Percentiles rank a stretch among this genome's conserved stretches.
Conservation (phyloP, 2,797 vertebrate species). For the Acropternis orthonyx region DNA sequence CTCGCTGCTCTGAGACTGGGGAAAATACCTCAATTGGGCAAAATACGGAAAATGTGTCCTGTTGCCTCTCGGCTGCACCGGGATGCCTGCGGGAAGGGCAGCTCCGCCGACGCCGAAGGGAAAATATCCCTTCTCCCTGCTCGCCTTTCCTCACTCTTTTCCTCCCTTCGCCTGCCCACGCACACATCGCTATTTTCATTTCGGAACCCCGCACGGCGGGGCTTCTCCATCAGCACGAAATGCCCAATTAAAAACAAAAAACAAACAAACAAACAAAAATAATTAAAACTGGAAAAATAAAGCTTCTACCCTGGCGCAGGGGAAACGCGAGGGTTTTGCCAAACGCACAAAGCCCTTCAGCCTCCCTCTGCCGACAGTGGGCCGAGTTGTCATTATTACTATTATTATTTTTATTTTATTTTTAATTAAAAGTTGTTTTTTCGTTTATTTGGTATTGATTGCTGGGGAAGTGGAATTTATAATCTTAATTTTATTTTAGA, state of each 20-base stretch:
- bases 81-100: background rate
- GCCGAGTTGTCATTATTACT: background rate
- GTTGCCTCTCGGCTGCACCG: background rate
- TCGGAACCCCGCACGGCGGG: background rate
- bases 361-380: background rate
- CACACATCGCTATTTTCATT: background rate
- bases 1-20: conserved; percentile 20
- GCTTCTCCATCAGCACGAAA: background rate
- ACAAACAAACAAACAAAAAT: background rate
- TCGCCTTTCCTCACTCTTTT: background rate
- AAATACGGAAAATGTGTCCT: conserved; percentile 30
- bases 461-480: background rate
- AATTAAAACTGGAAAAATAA: background rate
- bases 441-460: background rate
- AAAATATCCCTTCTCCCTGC: background rate
- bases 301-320: background rate
- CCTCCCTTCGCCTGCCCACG: background rate
- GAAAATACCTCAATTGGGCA: conserved; percentile 1
- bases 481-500: background rate
- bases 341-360: conserved; percentile 5
- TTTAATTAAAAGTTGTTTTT: background rate
- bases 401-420: background rate
- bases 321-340: background rate
- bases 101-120: background rate
- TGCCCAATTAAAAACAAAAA: background rate